Evolutionary conservation across 37 sponge, comb jelly and placozoan genomes (phyloP).

Genomic region (Axinella damicornis): DNA sequence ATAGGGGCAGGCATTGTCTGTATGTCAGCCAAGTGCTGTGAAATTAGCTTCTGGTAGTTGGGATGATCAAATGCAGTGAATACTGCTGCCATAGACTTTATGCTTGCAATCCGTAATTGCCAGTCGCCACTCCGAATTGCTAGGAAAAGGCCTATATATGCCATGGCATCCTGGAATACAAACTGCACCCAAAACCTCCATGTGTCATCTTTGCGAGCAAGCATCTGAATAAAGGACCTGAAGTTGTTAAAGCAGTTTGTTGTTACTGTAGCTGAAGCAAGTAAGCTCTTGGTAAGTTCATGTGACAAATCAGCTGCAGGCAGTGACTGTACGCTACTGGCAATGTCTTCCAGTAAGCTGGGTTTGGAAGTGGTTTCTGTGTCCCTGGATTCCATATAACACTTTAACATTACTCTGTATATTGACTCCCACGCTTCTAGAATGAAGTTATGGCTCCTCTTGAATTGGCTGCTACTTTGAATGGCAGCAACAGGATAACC

Average conservation of each 20-base stretch:
- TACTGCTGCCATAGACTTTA: constrained; percentile 35
- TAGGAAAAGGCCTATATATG: constrained; percentile 19
- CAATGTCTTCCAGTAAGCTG: no score
- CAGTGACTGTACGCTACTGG: no score
- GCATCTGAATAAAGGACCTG: constrained; percentile 6
- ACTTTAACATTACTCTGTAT: background rate
- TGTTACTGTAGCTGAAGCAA: background rate
- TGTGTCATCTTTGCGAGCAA: constrained; percentile 14
- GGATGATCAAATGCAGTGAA: constrained; percentile 39
- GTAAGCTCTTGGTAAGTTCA: background rate
- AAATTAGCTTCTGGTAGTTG: constrained; percentile 16
- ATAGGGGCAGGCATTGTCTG: constrained; percentile 3
- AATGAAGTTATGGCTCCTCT: no score
- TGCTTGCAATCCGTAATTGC: constrained; percentile 8
- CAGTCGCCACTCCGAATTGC: constrained; percentile 41
- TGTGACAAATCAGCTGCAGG: no score
- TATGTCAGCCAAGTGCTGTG: constrained; percentile 24
- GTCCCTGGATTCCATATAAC: no score
- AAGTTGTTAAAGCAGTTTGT: background rate
- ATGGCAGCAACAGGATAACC: background rate
- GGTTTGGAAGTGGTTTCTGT: no score
- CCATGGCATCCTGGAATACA: constrained; percentile 32
- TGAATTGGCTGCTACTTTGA: background rate
- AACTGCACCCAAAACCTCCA: constrained; percentile 43
- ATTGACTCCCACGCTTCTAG: no score